Evolutionary conservation across 2,113 vertebrate species (phyloP).

Genomic region (Corapipo altera): DNA sequence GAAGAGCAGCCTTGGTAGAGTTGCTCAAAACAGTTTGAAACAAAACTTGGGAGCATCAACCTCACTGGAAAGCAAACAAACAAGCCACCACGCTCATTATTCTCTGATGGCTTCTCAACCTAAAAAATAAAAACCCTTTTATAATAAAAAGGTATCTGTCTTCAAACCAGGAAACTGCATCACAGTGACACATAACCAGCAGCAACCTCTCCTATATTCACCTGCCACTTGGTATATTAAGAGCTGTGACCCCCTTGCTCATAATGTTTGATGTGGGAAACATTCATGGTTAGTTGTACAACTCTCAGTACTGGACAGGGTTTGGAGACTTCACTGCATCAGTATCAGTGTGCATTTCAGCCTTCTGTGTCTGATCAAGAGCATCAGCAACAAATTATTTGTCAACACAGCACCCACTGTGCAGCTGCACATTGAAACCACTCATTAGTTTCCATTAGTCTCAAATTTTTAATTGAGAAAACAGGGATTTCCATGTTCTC

Average conservation of each 20-base stretch:
- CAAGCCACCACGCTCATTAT: not conserved
- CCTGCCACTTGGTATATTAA: not conserved
- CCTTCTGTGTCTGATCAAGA: not conserved
- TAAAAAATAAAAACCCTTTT: not conserved
- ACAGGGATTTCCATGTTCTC: not conserved
- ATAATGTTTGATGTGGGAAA: not conserved
- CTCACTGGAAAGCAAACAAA: not conserved
- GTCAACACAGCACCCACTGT: not conserved
- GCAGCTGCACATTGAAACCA: not conserved
- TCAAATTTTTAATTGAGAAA: not conserved
- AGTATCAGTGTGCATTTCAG: not conserved
- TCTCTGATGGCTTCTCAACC: not conserved
- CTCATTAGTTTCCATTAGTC: fast-evolving
- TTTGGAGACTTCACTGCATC: not conserved
- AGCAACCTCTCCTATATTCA: not conserved
- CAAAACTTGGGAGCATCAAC: not conserved
- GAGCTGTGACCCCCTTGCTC: not conserved
- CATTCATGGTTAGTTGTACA: not conserved
- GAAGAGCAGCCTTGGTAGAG: not conserved
- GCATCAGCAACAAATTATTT: not conserved
- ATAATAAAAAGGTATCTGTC: not conserved
- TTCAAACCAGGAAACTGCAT: not conserved
- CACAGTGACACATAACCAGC: not conserved
- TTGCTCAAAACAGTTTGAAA: not conserved
- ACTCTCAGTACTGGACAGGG: fast-evolving